Evolutionary conservation across 2,113 vertebrate species (phyloP).

Genomic region (Sprattus sprattus): DNA sequence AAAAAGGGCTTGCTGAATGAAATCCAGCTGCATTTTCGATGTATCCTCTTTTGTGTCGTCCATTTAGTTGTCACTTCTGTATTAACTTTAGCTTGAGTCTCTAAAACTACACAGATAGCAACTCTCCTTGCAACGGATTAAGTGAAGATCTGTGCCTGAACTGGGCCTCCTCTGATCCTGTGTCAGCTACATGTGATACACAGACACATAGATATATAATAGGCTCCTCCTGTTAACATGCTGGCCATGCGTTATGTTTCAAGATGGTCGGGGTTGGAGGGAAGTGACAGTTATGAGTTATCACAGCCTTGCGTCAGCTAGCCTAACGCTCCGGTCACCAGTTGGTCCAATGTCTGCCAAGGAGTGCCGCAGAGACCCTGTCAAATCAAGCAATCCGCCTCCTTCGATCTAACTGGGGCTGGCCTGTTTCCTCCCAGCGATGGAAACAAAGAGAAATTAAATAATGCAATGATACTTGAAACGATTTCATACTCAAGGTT

Average conservation of each 20-base stretch:
- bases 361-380: not conserved
- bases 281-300: not conserved
- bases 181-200: not conserved
- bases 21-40: not conserved
- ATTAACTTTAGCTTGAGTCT: not conserved
- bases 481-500: not conserved
- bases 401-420: not conserved
- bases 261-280: not conserved
- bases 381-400: conserved; percentile 10
- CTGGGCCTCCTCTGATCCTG: not conserved
- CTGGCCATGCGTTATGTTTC: not conserved
- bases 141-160: not conserved
- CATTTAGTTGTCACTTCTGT: not conserved
- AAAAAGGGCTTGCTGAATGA: not conserved
- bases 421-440: not conserved
- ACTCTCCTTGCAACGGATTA: not conserved
- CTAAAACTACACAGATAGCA: not conserved
- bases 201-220: not conserved
- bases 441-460: not conserved
- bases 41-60: not conserved
- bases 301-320: not conserved
- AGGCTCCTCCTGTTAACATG: not conserved
- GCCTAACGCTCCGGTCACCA: not conserved
- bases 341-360: not conserved
- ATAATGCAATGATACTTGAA: not conserved